Base-by-base conservation (phyloP, 2,888 invertebrate species). In the Leucania comma region DNA sequence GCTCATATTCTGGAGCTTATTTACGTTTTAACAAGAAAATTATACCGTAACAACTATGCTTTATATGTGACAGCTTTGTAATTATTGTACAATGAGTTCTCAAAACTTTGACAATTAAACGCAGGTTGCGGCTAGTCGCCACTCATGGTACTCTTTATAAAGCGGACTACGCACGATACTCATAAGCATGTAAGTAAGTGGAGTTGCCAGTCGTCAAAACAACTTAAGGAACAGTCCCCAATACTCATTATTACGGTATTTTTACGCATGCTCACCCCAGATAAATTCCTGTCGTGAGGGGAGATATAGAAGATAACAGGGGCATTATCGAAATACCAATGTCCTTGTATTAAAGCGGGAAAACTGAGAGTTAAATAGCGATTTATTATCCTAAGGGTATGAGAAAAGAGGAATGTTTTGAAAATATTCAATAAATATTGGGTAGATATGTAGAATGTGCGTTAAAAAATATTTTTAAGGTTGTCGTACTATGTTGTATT, bases 261-360 rank as follows among this genome's bases (percentile, higher is more conserved):
- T 95, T 94, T 95, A 92, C 94, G 92, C 91, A 91, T 92, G 91
- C 90, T 89, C 91, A 90, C 93, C 94, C 94, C 87, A 87, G 90
- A 93, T 92, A 92, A 92, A 94, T 94, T 93, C 93, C 86, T 85
- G 82, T 76, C 79, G 86, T 79, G 87, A 90, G 94, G 93, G 92
- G 93, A 91, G 94, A 94, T 93, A 89, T 89, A 85, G 90, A 79
- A 94, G 95, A 95, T 95, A 95, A 94, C 93, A 91, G 90, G 88
- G 87, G 89, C 94, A 95, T 95, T 95, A 95, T 94, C 95, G 94
- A 95, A 94, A 95, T 95, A 92, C 94, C 95, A 90, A 93, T 94
- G 94, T 94, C 91, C 90, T 91, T 89, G 93, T 93, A 94, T 94
- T 94, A 93, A 93, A 94, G 87, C 93, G 91, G 92, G 90, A 92